Conservation (phyloP, 1,140 invertebrate species). For the Ceratosolen fusciceps region DNA sequence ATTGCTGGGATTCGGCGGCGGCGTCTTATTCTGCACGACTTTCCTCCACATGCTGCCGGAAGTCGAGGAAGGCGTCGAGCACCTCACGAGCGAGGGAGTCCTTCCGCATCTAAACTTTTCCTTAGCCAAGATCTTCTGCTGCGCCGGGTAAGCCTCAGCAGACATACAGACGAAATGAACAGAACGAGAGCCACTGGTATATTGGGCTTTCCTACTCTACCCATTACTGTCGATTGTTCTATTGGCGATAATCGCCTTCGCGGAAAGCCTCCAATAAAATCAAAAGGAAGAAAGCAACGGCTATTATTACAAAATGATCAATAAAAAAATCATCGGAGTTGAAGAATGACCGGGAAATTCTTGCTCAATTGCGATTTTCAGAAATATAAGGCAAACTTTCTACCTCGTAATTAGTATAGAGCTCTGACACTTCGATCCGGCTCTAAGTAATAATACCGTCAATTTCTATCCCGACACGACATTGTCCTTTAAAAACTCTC, state of each 20-base stretch:
- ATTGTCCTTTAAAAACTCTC: no score
- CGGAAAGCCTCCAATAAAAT: slow-evolving; percentile 1
- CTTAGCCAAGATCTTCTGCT: slow-evolving; percentile 80
- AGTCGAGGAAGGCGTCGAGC: slow-evolving; percentile 79
- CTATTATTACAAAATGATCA: neutral
- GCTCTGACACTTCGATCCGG: neutral
- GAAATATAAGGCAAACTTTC: neutral
- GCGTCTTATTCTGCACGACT: slow-evolving; percentile 90
- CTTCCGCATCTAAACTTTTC: slow-evolving; percentile 75
- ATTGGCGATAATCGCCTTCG: neutral
- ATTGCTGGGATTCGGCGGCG: slow-evolving; percentile 90
- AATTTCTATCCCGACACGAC: no score
- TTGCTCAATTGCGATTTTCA: slow-evolving; percentile 13
- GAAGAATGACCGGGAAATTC: neutral
- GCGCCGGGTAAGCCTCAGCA: slow-evolving; percentile 68
- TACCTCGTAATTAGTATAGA: slow-evolving; percentile 24
- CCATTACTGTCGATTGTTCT: no score
- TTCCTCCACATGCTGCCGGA: slow-evolving; percentile 93
- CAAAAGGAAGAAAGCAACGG: neutral
- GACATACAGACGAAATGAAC: neutral
- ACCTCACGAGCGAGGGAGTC: slow-evolving; percentile 70
- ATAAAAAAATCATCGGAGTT: neutral
- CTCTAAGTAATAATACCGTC: no score
- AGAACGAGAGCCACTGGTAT: no score
- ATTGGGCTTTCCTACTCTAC: no score